Evolutionary conservation across 37 sponge, comb jelly and placozoan species (phyloP).

Genomic region (Eunapius fragilis): DNA sequence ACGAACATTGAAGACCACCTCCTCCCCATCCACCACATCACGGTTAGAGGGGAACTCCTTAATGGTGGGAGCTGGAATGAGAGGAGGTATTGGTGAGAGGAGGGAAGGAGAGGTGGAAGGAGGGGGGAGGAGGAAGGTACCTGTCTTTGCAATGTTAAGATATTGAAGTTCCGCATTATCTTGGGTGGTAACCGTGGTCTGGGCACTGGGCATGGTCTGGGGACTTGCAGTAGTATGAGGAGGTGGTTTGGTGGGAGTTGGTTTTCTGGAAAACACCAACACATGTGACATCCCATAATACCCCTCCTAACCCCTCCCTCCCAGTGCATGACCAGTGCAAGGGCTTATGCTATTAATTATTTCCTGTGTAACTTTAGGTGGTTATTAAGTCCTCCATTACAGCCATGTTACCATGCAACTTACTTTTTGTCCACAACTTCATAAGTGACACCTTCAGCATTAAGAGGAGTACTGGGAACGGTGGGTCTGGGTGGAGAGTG

Average conservation of each 20-base stretch:
- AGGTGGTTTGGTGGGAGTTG: background rate
- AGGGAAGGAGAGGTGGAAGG: background rate
- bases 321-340: too few relatives aligned
- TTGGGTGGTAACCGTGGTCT: background rate
- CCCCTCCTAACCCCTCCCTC: too few relatives aligned
- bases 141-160: background rate
- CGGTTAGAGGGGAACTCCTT: conserved; percentile 8
- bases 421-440: background rate
- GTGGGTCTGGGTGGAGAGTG: background rate
- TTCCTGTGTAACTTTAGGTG: too few relatives aligned
- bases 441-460: background rate
- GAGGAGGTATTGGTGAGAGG: background rate
- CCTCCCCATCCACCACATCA: conserved; percentile 20
- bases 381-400: too few relatives aligned
- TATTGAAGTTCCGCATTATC: background rate
- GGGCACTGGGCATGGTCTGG: background rate
- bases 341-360: too few relatives aligned
- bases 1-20: conserved; percentile 10
- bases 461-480: background rate
- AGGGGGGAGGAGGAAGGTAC: background rate
- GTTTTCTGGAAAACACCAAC: too few relatives aligned
- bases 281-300: too few relatives aligned
- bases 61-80: conserved; percentile 14
- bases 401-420: background rate
- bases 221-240: background rate